A percentile compares a stretch with the other conserved stretches of the same genome.
Evolutionary conservation across 2,797 vertebrate genomes (phyloP).

Genomic region (Paratrypauchen microcephalus): DNA sequence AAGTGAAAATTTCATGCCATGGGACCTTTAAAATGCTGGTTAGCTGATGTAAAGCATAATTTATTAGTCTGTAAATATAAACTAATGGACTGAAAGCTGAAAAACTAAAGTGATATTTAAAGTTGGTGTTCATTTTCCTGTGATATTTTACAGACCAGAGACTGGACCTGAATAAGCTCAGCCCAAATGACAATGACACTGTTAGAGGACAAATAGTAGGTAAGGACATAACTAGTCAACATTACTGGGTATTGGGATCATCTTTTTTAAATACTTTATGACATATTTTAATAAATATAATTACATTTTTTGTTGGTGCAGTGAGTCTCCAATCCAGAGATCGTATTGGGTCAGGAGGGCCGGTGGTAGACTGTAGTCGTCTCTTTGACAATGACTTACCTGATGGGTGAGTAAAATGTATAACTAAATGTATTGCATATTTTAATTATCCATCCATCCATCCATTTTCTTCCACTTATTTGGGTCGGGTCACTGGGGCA

Average conservation of each 20-base stretch:
- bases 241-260: neutral
- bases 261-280: neutral
- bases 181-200: slow-evolving; percentile 94
- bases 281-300: neutral
- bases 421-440: neutral
- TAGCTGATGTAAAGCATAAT: no score
- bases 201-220: slow-evolving; percentile 96
- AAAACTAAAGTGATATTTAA: neutral
- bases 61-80: no score
- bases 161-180: slow-evolving; percentile 93
- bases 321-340: slow-evolving; percentile 96
- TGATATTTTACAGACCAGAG: slow-evolving; percentile 83
- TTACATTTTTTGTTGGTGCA: slow-evolving; percentile 46
- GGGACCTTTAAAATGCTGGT: no score
- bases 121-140: slow-evolving; percentile 8
- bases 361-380: slow-evolving; percentile 94
- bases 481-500: no score
- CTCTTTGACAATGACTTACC: slow-evolving; percentile 95
- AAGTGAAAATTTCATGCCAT: no score
- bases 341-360: slow-evolving; percentile 91
- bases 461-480: no score
- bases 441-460: no score
- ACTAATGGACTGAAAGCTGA: no score
- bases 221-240: slow-evolving; percentile 68
- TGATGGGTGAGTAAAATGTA: slow-evolving; percentile 83